Evolutionary conservation across 2,888 invertebrate genomes (phyloP).

Genomic region (Carpatolechia fugitivella): DNA sequence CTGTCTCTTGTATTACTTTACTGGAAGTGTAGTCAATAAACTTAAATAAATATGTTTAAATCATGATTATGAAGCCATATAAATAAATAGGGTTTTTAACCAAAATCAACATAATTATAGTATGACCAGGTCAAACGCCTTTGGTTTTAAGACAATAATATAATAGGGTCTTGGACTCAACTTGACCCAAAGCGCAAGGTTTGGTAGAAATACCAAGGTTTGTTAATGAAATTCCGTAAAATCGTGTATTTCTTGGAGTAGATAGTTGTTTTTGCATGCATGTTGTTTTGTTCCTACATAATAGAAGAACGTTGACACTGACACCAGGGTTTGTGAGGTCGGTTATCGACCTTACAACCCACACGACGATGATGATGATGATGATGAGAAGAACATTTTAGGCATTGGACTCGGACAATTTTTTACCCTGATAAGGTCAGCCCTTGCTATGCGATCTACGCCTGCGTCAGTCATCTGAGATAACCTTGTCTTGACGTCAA

Average conservation of each 20-base stretch:
- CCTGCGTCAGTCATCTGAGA: background rate
- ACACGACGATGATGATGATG: no score
- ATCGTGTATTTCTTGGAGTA: background rate
- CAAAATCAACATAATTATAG: background rate
- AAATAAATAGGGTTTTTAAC: no score
- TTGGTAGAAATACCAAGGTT: slow-evolving; percentile 43
- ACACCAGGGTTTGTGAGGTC: no score
- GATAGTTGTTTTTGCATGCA: background rate
- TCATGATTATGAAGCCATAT: no score
- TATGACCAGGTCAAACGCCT: slow-evolving; percentile 19
- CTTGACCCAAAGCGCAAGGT: slow-evolving; percentile 29
- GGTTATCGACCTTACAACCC: no score
- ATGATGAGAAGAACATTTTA: no score
- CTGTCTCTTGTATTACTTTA: no score
- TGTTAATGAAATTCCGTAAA: slow-evolving; percentile 24
- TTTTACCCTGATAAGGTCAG: background rate
- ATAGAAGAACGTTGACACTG: no score
- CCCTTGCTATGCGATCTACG: background rate
- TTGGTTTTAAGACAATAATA: slow-evolving; percentile 8
- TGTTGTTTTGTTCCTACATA: no score
- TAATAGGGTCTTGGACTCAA: background rate
- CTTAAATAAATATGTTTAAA: no score
- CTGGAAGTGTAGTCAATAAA: no score
- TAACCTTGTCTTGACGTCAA: slow-evolving; percentile 8
- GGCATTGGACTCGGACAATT: no score